Evolutionary conservation across 1,140 invertebrate genomes (phyloP), one percentile per base, ranked within the genome.

Genomic region (Ditylenchus dipsaci): DNA sequence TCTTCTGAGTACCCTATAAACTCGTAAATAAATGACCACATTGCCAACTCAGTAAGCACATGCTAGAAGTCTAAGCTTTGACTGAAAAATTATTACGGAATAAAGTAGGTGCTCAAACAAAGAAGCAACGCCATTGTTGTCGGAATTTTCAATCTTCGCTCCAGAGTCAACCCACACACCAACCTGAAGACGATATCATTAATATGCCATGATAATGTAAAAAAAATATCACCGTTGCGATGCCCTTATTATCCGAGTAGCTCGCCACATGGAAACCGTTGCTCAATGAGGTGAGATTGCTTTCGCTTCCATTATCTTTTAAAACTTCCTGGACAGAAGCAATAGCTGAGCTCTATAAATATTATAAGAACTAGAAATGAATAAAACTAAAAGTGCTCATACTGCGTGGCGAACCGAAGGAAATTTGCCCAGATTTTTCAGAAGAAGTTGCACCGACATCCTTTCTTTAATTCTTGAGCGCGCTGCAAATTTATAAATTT

Each of bases 41-140:
- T 11, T 38, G 3, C 3, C 11, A 38, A 38, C 11, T 38, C 11
- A 38, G 11, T 38, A 38, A 38, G n/a, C n/a, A n/a, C 33, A 5
- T 38, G 11, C 11, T 11, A 38, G 33, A 38, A 38, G 3, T 38
- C 3, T 5, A 38, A 38, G 11, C 11, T 38, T 38, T 38, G 3
- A 11, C 3, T 38, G 3, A 38, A 38, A 11, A 38, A 72, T 5
- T 11, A 0, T 17, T 85, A 90, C 89, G 85, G 97, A 98, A 84
- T 98, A 98, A 65, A 94, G 91, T 93, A 99, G 97, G 83, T 98
- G 95, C 86, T 99, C 96, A 83, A 98, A 88, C 79, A 98, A 97
- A 85, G 97, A 93, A n/a, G 95, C 95, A 49, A 96, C 93, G 64
- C 96, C 96, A 88, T 98, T 99, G 84, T 92, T 98, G 73, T 89